phyloP scores from a whole-genome alignment of 35 echinoderm and acorn worm genomes.

The Ptychodera flava region DNA sequence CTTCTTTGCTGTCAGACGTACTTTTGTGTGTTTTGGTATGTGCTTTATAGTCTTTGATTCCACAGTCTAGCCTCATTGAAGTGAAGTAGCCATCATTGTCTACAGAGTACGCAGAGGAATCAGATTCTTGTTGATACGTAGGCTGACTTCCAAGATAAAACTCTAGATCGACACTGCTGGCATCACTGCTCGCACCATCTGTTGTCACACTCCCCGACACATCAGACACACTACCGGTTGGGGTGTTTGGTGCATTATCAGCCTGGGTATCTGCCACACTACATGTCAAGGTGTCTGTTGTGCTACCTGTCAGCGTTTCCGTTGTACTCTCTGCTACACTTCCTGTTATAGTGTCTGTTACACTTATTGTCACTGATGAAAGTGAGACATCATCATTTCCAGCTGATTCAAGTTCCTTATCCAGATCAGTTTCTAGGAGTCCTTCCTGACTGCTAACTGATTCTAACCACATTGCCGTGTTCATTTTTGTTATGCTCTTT shows the following conservation, averaged over 20 bases:
- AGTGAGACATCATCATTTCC: background rate
- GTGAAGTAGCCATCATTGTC: slow-evolving; percentile 97
- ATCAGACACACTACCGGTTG: slow-evolving; percentile 26
- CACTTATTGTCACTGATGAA: background rate
- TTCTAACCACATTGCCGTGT: background rate
- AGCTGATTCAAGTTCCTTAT: background rate
- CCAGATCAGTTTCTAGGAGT: background rate
- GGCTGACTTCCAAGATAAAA: slow-evolving; percentile 49
- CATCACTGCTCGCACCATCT: slow-evolving; percentile 53
- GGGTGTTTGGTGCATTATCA: background rate
- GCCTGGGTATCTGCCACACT: background rate
- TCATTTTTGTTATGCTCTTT: background rate
- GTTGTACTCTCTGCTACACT: background rate
- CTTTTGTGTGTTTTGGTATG: background rate
- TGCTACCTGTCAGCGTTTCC: background rate
- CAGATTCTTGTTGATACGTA: background rate
- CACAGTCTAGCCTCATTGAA: slow-evolving; percentile 98
- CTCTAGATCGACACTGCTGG: slow-evolving; percentile 69
- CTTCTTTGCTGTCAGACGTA: background rate
- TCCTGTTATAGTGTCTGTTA: background rate
- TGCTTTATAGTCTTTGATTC: slow-evolving; percentile 31
- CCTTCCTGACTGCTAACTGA: background rate
- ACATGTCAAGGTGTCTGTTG: background rate
- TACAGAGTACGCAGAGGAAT: slow-evolving; percentile 39
- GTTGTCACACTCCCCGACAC: slow-evolving; percentile 66